Conservation (phyloP, 2,797 vertebrate genomes). For the Dendrocincla fuliginosa region DNA sequence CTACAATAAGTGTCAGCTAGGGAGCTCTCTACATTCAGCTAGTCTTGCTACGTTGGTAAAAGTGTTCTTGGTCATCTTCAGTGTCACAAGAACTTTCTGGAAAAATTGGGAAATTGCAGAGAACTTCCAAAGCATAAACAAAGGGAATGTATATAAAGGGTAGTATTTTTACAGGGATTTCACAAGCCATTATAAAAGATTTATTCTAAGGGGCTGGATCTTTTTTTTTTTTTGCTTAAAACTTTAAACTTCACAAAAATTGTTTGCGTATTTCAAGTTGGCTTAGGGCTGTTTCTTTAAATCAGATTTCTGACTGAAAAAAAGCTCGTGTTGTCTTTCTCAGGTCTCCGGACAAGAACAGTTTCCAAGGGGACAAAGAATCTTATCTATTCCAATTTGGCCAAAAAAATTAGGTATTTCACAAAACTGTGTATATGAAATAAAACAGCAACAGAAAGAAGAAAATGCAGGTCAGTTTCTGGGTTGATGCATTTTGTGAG, state of each 20-base stretch:
- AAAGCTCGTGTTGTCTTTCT: not conserved
- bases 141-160: not conserved
- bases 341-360: conserved; percentile 94
- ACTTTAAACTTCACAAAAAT: not conserved
- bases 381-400: conserved; percentile 89
- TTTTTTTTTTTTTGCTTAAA: not conserved
- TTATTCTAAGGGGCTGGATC: not conserved
- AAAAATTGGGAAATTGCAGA: not conserved
- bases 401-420: conserved; percentile 88
- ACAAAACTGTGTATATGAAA: conserved; percentile 86
- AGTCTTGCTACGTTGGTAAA: not conserved
- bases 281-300: not conserved
- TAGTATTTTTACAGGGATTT: not conserved
- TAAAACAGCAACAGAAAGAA: conserved; percentile 51
- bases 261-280: not conserved
- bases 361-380: conserved; percentile 82
- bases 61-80: not conserved
- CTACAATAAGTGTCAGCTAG: not conserved
- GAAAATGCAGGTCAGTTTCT: conserved; percentile 73
- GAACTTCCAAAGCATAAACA: not conserved
- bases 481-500: not conserved
- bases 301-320: not conserved
- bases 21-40: not conserved
- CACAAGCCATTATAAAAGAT: not conserved
- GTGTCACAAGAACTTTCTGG: not conserved